Evolutionary conservation across 2,888 invertebrate genomes (phyloP).

Genomic region (Apoda limacodes): DNA sequence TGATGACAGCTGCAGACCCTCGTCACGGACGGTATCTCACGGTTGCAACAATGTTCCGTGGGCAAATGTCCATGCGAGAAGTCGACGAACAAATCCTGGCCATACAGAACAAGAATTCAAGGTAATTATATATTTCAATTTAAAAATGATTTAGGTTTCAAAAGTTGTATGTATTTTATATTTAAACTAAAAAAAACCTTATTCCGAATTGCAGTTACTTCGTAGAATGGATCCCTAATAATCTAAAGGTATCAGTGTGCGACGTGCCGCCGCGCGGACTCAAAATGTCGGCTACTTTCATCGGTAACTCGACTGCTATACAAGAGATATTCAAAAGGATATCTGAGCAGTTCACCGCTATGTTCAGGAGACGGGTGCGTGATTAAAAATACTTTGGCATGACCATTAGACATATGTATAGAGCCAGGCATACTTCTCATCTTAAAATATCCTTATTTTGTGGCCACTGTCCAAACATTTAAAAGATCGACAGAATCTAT

Average conservation of each 20-base stretch:
- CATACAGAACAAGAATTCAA: slow-evolving; percentile 82
- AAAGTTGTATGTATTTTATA: no score
- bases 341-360: slow-evolving; percentile 87
- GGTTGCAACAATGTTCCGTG: slow-evolving; percentile 83
- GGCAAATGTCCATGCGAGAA: slow-evolving; percentile 86
- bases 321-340: slow-evolving; percentile 89
- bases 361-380: slow-evolving; percentile 88
- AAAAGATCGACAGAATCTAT: no score
- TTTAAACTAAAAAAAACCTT: background rate
- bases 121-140: slow-evolving; percentile 27
- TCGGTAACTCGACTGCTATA: slow-evolving; percentile 87
- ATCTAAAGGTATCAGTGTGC: slow-evolving; percentile 87
- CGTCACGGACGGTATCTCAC: slow-evolving; percentile 86
- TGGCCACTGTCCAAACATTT: no score
- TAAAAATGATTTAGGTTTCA: background rate
- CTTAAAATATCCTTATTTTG: no score
- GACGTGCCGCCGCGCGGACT: slow-evolving; percentile 88
- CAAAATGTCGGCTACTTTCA: slow-evolving; percentile 90
- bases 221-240: slow-evolving; percentile 91
- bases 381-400: no score
- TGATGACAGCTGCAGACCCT: slow-evolving; percentile 91
- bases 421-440: no score
- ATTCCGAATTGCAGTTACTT: slow-evolving; percentile 66
- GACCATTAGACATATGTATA: no score
- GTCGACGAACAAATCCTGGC: slow-evolving; percentile 84